Percentiles rank a stretch among this genome's conserved stretches.
Conservation (phyloP, 2,113 vertebrate species). For the Sterrhoptilus dennistouni region DNA sequence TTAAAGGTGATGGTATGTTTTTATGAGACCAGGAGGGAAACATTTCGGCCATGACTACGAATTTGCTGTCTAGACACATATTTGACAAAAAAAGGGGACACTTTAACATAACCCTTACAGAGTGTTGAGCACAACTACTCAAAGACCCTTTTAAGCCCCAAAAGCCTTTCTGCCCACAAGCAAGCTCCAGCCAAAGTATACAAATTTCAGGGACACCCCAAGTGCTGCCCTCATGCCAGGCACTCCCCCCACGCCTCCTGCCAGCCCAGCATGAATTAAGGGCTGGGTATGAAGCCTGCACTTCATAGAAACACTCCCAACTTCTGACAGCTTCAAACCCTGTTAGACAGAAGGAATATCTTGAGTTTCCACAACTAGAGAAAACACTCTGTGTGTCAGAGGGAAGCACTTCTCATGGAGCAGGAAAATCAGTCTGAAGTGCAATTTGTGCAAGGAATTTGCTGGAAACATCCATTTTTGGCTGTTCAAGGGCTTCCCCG, state of each 20-base stretch:
- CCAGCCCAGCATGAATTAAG: neutral
- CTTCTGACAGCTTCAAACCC: neutral
- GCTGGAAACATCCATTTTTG: neutral
- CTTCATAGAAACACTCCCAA: neutral
- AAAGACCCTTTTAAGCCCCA: neutral
- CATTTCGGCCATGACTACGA: neutral
- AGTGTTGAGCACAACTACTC: neutral
- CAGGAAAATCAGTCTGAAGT: neutral
- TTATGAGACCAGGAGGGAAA: constrained; percentile 27
- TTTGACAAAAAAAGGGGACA: neutral
- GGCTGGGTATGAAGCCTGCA: neutral
- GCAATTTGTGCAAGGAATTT: neutral
- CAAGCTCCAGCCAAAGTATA: neutral
- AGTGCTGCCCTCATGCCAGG: neutral
- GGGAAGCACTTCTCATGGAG: neutral
- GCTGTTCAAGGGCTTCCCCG: neutral
- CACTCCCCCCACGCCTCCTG: neutral
- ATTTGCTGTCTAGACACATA: constrained; percentile 16
- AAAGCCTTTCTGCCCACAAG: neutral
- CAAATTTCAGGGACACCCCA: neutral
- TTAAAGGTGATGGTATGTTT: neutral
- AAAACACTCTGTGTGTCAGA: accelerated
- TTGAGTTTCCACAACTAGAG: neutral
- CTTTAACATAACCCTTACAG: neutral
- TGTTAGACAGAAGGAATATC: neutral